Base-by-base conservation (phyloP, 2,888 invertebrate genomes). In the Melieria picta region DNA sequence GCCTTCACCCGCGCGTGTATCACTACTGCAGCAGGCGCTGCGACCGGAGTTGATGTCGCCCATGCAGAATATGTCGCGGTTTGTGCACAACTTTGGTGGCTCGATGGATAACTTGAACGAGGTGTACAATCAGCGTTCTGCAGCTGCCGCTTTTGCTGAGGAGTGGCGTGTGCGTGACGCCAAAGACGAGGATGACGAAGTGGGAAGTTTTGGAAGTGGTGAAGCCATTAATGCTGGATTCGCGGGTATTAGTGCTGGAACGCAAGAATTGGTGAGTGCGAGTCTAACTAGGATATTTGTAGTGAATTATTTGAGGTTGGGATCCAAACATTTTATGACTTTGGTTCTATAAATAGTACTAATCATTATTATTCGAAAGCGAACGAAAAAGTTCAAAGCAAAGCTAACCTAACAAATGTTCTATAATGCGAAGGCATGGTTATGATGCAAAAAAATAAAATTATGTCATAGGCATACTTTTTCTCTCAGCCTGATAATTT, bases 1-100 rank as follows among this genome's bases (percentile, higher is more conserved):
- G 4, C 48, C 11, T 13, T 64, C 72, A 16, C 67, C 58, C 0
- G 43, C 61, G 6, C 48, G 47, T 42, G 62, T 69, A 42, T 68
- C 73, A 42, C 43, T 77, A 16, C 76, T 77, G 42, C 76, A 77
- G 13, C 74, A 76, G 66, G 76, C 79, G 0, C 69, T 77, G 62
- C 72, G 71, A 1, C 74, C 78, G 0, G 83, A 84, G 74, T 76
- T 85, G 76, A 83, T 86, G 82, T 83, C 87, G 5, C 86, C 86
- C 10, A 78, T 86, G 13, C 85, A 86, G 70, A 86, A 86, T 75
- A 83, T 84, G 77, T 86, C 85, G 4, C 80, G 86, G 55, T 86
- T 86, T 76, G 84, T 86, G 4, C 86, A 86, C 65, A 86, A 85
- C 75, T 86, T 87, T 73, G 85, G 86, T 46, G 83, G 85, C 42